These are phyloP conservation scores for Coryphaenoides rupestris DNA, from an alignment of 2,113 vertebrate species.

Conservation along the genomic window DNA sequence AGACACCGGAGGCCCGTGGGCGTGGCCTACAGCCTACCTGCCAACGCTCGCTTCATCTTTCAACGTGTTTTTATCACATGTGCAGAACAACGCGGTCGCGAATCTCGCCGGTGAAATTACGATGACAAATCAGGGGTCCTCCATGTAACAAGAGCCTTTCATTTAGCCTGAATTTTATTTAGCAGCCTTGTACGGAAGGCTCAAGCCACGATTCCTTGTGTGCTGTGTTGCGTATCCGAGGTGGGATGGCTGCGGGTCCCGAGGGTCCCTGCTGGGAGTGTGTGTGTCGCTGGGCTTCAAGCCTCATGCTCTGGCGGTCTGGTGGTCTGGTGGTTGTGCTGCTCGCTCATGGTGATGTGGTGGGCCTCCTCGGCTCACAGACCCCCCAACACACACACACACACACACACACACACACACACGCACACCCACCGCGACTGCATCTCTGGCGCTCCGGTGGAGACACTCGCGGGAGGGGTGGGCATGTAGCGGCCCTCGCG, in stretches of 20 bases:
- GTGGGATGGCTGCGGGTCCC: slow-evolving; percentile 25
- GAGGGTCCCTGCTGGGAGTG: slow-evolving; percentile 59
- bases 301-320: slow-evolving; percentile 55
- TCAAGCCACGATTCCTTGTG: slow-evolving; percentile 5
- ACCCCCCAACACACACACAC: slow-evolving; percentile 4
- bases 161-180: background rate
- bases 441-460: slow-evolving; percentile 12
- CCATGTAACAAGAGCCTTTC: too few species aligned
- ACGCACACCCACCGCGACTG: slow-evolving; percentile 3
- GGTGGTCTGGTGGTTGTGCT: too few species aligned
- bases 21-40: background rate
- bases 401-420: too few species aligned
- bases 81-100: too few species aligned
- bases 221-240: slow-evolving; percentile 18
- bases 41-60: too few species aligned
- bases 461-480: slow-evolving; percentile 12
- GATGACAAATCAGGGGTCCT: too few species aligned
- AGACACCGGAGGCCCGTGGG: background rate
- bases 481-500: too few species aligned
- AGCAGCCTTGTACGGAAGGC: background rate
- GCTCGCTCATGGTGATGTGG: slow-evolving; percentile 47
- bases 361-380: slow-evolving; percentile 26
- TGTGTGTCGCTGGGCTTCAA: slow-evolving; percentile 43
- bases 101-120: too few species aligned
- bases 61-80: too few species aligned